Conservation (phyloP, 2,113 vertebrate species). For the Chaetops frenatus region DNA sequence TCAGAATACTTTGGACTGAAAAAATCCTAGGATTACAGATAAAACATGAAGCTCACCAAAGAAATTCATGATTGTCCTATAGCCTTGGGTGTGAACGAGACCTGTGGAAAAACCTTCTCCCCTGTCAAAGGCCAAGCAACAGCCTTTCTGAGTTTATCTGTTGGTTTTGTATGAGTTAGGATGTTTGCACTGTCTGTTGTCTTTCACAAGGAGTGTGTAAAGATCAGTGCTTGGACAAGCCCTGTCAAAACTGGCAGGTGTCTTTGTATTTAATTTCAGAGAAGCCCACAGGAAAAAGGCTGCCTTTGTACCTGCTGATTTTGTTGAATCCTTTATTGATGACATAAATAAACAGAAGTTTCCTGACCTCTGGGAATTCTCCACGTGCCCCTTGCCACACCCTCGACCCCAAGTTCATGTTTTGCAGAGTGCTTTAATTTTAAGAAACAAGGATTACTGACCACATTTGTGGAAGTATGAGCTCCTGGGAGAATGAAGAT, state of each 20-base stretch:
- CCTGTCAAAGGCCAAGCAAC: neutral
- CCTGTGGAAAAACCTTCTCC: neutral
- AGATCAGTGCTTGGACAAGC: neutral
- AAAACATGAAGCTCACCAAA: neutral
- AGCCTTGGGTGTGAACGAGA: neutral
- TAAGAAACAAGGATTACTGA: slow-evolving; percentile 24
- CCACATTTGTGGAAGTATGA: neutral
- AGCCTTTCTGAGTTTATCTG: neutral
- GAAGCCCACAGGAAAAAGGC: neutral
- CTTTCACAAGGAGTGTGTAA: neutral
- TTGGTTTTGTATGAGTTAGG: neutral
- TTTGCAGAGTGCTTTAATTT: slow-evolving; percentile 35
- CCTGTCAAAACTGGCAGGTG: neutral
- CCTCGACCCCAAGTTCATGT: slow-evolving; percentile 48
- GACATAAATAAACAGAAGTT: slow-evolving; percentile 28
- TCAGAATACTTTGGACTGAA: neutral
- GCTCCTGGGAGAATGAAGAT: slow-evolving; percentile 10
- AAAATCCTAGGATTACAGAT: neutral
- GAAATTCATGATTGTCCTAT: neutral
- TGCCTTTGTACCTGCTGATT: neutral
- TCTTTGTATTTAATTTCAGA: neutral
- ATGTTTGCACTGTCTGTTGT: neutral
- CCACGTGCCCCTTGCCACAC: neutral
- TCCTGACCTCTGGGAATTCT: slow-evolving; percentile 32
- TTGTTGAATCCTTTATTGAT: neutral